Conservation (phyloP, 2,888 invertebrate genomes). For the Mayetiola destructor region DNA sequence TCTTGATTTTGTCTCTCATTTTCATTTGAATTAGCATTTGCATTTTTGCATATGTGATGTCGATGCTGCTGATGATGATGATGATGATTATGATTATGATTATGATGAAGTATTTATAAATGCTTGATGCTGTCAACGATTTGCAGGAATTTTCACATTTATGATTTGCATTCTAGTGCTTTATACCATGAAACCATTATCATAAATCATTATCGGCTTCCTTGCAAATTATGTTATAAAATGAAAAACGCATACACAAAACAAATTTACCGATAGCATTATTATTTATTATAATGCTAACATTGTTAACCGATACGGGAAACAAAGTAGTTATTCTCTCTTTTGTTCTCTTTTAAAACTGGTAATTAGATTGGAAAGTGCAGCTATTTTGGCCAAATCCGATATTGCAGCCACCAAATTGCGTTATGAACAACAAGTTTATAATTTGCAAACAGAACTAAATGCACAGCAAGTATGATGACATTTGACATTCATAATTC, state of each 20-base stretch:
- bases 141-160: not conserved
- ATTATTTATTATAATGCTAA: no score
- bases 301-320: no score
- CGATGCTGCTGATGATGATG: no score
- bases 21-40: no score
- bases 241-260: conserved; percentile 3
- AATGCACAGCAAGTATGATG: conserved; percentile 56
- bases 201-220: conserved; percentile 8
- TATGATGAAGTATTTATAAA: no score
- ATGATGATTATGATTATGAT: no score
- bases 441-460: conserved; percentile 65
- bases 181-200: conserved; percentile 5
- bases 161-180: conserved; percentile 4
- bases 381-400: conserved; percentile 57
- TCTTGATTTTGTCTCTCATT: no score
- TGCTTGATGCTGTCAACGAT: no score
- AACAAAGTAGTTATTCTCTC: no score
- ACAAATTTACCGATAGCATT: no score
- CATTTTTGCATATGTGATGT: no score
- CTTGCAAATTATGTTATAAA: conserved; percentile 13
- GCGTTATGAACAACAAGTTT: conserved; percentile 73
- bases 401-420: conserved; percentile 68
- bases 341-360: no score
- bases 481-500: not conserved
- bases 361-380: conserved; percentile 44